Conservation (phyloP, 2,113 vertebrate species). For the Pelvicachromis taeniatus region DNA sequence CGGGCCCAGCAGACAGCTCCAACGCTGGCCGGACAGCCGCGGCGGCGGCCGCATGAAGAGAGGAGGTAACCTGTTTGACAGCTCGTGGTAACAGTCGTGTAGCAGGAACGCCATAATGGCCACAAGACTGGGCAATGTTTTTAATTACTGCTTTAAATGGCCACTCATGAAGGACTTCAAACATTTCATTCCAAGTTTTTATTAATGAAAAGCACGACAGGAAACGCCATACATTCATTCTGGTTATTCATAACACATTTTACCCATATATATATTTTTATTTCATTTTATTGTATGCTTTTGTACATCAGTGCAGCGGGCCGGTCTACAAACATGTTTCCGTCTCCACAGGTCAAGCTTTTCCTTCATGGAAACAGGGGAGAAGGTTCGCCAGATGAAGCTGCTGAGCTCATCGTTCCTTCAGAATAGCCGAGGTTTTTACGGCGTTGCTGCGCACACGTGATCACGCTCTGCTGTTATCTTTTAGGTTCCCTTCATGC, state of each 20-base stretch:
- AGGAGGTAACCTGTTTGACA: constrained; percentile 41
- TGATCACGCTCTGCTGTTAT: not conserved
- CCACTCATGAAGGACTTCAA: not conserved
- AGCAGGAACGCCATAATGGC: rapidly evolving
- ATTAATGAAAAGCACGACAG: not conserved
- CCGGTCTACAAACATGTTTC: not conserved
- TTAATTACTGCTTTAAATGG: not conserved
- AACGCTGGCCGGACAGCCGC: constrained; percentile 81
- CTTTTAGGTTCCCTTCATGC: too few relatives aligned
- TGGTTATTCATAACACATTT: not conserved
- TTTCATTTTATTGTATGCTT: not conserved
- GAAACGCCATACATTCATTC: not conserved
- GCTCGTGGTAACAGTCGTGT: too few relatives aligned
- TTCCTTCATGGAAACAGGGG: constrained; percentile 53
- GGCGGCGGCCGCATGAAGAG: constrained; percentile 84
- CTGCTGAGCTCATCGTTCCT: not conserved
- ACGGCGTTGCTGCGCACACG: too few relatives aligned
- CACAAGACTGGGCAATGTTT: not conserved
- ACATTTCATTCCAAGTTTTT: not conserved
- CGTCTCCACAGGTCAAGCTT: constrained; percentile 69
- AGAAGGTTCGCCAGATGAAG: constrained; percentile 82
- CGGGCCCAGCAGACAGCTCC: constrained; percentile 79
- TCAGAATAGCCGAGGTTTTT: constrained; percentile 30
- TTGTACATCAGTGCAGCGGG: not conserved
- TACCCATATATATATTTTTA: not conserved